Base-by-base conservation (phyloP, 1,140 invertebrate species). In the Anoplophora glabripennis region DNA sequence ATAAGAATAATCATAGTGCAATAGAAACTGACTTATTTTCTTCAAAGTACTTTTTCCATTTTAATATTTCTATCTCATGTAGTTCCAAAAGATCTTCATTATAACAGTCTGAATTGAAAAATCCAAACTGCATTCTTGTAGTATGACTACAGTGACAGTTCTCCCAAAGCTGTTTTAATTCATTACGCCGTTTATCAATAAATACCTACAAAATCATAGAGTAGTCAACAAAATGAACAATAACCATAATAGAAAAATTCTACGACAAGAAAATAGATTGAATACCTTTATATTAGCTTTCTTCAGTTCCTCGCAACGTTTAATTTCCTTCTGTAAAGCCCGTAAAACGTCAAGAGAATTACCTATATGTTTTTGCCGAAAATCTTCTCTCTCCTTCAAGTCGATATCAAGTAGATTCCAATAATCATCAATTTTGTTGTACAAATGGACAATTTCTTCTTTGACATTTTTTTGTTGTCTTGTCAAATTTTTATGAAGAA, bases 1-100 rank as follows among this genome's bases (percentile, higher is more conserved):
- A 56, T 17, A 8, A 45, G 8, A 5, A 59, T n/a, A 45, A 55
- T 45, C 28, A 44, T 44, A 1, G 7, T n/a, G 17, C 41, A 12
- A n/a, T 44, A n/a, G 10, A 56, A 41, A 83, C 79, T 67, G 77
- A 83, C 77, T 82, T 80, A 65, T 91, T 84, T 0, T 83, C 76
- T 58, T 85, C 78, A 70, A 89, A 89, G 69, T 82, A 86, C 14
- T 78, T 80, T 52, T 83, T 83, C 18, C 90, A 77, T 70, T 84
- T 83, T 34, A 84, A 77, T 2, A 89, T 75, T 74, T 94, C 89
- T 7, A 83, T 67, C 71, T 93, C 90, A 71, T 92, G 88, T 4
- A 86, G 67, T 11, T 82, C 81, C 10, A 93, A 76, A 5, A 90
- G 48, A 68, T 89, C 87, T 68, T 93, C 91, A 33, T 84, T 88